Evolutionary conservation across 2,797 vertebrate genomes (phyloP), one percentile per base, ranked within the genome.

Genomic region (Chelonia mydas): DNA sequence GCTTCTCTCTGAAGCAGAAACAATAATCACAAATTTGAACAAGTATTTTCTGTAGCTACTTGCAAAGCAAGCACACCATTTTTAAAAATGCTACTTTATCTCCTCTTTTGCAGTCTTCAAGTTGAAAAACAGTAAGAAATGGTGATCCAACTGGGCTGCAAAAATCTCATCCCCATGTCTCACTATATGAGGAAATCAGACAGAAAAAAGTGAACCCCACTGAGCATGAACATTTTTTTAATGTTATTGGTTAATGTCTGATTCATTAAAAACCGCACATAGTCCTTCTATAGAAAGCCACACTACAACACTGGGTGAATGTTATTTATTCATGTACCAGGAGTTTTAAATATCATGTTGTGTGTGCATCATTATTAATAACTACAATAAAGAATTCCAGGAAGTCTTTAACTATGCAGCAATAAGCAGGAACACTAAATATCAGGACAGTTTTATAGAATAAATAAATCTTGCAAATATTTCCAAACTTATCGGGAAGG

Each of bases 371-470:
- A 72, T 2, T 31, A 96, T 16, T 72, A 41, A 72, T 37, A 25
- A 72, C 19, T 41, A 11, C 50, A 84, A 15, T 1, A 12, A 90
- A 93, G 19, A 17, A 72, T 21, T 41, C 9, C 59, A 81, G 86
- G 78, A 87, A 49, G 8, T 33, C 5, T 21, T 90, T 57, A 86
- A 49, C n/a, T 90, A 68, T 76, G 80, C 7, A 81, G 33, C 33
- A 87, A 74, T 13, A 89, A 90, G 37, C 21, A 89, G 27, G 92
- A 84, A 81, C 10, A 83, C 27, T 33, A 76, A 23, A 81, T 86
- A 84, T 84, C 88, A 28, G 84, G 59, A 31, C 50, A 93, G 27
- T 74, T 90, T 72, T 25, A 87, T 84, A 94, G 28, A 94, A 90
- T 15, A 61, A 87, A 95, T 88, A 80, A 25, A 83, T 51, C 47